These are phyloP conservation scores for Phortica variegata DNA, from an alignment of 1,140 invertebrate genomes.

Conservation along the genomic window DNA sequence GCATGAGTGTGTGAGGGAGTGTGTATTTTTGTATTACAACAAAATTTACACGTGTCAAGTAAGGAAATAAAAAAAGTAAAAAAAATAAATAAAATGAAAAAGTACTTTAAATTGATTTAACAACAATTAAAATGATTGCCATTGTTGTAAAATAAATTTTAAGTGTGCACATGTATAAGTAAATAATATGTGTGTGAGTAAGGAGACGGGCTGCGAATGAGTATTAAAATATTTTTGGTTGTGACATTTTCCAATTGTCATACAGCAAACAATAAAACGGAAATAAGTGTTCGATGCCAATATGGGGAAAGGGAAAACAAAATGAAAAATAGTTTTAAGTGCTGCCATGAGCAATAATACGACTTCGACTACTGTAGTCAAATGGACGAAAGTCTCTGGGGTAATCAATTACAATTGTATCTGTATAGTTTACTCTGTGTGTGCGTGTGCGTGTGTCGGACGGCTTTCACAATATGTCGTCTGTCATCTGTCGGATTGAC, in stretches of 20 bases:
- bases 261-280: slow-evolving; percentile 6
- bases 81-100: slow-evolving; percentile 19
- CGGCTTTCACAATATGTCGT: slow-evolving; percentile 10
- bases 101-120: slow-evolving; percentile 26
- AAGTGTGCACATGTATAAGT: slow-evolving; percentile 8
- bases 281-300: too few species aligned
- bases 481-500: slow-evolving; percentile 13
- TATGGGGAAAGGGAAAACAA: too few species aligned
- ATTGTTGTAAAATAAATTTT: slow-evolving; percentile 13
- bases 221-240: slow-evolving; percentile 17
- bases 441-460: background rate
- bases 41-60: slow-evolving; percentile 4
- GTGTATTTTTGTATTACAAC: background rate
- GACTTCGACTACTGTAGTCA: slow-evolving; percentile 5
- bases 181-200: background rate
- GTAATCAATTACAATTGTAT: slow-evolving; percentile 30
- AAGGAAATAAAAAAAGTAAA: slow-evolving; percentile 7
- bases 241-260: slow-evolving; percentile 25
- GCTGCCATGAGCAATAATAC: slow-evolving; percentile 1
- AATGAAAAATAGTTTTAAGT: too few species aligned
- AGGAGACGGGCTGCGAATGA: slow-evolving; percentile 3
- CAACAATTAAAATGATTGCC: slow-evolving; percentile 28
- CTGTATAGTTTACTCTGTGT: background rate
- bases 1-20: background rate
- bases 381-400: slow-evolving; percentile 22